Conservation (phyloP, 1,140 invertebrate genomes). For the Musca domestica region DNA sequence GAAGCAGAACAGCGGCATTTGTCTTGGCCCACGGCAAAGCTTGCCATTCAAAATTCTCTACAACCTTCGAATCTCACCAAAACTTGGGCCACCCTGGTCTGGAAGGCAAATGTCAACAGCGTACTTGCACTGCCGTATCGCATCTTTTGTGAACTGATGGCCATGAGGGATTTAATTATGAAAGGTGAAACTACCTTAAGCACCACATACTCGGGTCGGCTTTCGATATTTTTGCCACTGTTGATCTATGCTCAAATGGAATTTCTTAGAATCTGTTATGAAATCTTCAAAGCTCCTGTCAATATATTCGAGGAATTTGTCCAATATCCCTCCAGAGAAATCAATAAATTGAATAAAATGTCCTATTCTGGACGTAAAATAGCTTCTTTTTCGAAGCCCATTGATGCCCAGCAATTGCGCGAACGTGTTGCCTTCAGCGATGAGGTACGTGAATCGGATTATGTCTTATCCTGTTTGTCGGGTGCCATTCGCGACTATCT, state of each 20-base stretch:
- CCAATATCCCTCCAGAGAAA: constrained; percentile 50
- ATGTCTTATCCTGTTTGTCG: constrained; percentile 59
- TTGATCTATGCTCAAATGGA: constrained; percentile 59
- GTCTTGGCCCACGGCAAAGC: constrained; percentile 38
- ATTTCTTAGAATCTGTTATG: constrained; percentile 57
- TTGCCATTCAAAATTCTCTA: constrained; percentile 49
- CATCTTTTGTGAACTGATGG: constrained; percentile 53
- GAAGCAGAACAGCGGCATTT: constrained; percentile 51
- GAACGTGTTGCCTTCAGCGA: constrained; percentile 59
- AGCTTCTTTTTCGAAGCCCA: constrained; percentile 70
- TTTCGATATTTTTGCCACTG: constrained; percentile 61
- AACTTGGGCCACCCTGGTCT: constrained; percentile 41
- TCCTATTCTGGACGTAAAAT: constrained; percentile 75
- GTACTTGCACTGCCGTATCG: constrained; percentile 51
- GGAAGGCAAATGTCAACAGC: constrained; percentile 44
- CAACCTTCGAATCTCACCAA: constrained; percentile 53
- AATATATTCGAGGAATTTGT: constrained; percentile 63
- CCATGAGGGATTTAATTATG: constrained; percentile 46
- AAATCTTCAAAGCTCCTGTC: constrained; percentile 60
- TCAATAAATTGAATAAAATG: constrained; percentile 65
- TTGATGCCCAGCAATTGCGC: constrained; percentile 56
- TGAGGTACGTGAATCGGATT: constrained; percentile 67
- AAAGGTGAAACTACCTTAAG: constrained; percentile 50
- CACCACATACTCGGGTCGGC: constrained; percentile 52
- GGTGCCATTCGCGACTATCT: constrained; percentile 47